Evolutionary conservation across 1,140 invertebrate species (phyloP).

Genomic region (Drosophila repleta): DNA sequence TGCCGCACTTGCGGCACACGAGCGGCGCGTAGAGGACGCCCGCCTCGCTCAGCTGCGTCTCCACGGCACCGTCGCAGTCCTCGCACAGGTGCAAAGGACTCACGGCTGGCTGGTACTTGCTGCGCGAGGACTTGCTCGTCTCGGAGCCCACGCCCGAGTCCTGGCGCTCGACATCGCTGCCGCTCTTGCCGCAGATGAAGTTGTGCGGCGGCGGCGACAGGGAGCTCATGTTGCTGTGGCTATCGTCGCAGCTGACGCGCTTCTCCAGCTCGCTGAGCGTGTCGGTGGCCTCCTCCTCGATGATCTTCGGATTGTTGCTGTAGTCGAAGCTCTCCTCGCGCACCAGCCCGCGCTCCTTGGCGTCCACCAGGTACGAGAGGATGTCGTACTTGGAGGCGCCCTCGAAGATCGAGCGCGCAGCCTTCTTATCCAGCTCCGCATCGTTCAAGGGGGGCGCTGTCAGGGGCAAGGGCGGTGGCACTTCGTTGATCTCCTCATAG

Average conservation of each 20-base stretch:
- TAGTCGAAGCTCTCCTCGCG: conserved; percentile 87
- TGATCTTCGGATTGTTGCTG: conserved; percentile 85
- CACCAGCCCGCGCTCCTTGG: conserved; percentile 89
- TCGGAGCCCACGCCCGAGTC: conserved; percentile 97
- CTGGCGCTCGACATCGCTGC: conserved; percentile 92
- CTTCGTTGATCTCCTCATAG: conserved; percentile 93
- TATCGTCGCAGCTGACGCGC: conserved; percentile 84
- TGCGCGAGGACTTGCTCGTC: conserved; percentile 93
- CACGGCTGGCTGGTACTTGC: conserved; percentile 87
- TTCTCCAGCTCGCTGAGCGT: conserved; percentile 84
- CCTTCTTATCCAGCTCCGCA: conserved; percentile 87
- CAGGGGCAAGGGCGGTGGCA: conserved; percentile 90
- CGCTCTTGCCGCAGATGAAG: conserved; percentile 66
- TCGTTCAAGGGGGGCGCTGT: conserved; percentile 89
- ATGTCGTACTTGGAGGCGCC: conserved; percentile 95
- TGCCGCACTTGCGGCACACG: conserved; percentile 94
- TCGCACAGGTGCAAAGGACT: conserved; percentile 88
- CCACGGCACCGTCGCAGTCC: conserved; percentile 90
- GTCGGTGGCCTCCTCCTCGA: conserved; percentile 85
- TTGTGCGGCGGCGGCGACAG: conserved; percentile 74
- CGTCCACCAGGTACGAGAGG: conserved; percentile 93
- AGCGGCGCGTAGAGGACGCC: conserved; percentile 90
- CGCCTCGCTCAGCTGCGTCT: conserved; percentile 88
- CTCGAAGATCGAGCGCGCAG: conserved; percentile 90
- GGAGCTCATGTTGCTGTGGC: conserved; percentile 86